These are phyloP conservation scores for Carduelis carduelis DNA, from an alignment of 2,797 vertebrate genomes.

Conservation along the genomic window DNA sequence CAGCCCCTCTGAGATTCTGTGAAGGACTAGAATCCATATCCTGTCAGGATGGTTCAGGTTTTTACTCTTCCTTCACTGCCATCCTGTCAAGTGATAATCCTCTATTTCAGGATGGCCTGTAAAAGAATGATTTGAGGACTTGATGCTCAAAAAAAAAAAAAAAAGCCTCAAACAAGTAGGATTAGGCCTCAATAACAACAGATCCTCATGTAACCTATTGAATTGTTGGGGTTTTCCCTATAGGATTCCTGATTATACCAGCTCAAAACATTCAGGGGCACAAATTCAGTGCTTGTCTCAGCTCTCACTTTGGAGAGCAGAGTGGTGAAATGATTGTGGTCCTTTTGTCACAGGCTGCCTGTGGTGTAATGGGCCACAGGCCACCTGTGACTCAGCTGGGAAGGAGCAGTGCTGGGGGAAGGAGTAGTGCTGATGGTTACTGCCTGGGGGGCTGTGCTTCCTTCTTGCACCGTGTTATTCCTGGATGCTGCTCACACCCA, in stretches of 20 bases:
- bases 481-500: neutral
- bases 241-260: neutral
- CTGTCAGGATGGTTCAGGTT: neutral
- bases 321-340: neutral
- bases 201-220: neutral
- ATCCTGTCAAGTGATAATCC: neutral
- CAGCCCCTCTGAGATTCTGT: neutral
- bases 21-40: neutral
- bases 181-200: neutral
- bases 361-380: neutral
- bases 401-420: neutral
- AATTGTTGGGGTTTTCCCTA: accelerated
- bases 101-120: neutral
- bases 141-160: neutral
- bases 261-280: neutral
- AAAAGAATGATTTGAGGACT: neutral
- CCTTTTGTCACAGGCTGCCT: neutral
- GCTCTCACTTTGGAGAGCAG: neutral
- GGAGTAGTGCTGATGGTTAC: neutral
- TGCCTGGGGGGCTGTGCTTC: neutral
- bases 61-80: neutral
- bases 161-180: neutral
- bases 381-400: neutral
- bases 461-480: neutral
- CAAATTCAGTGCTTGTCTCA: neutral